phyloP scores from a whole-genome alignment of 2,888 invertebrate species.

The Eupeodes latifasciatus region DNA sequence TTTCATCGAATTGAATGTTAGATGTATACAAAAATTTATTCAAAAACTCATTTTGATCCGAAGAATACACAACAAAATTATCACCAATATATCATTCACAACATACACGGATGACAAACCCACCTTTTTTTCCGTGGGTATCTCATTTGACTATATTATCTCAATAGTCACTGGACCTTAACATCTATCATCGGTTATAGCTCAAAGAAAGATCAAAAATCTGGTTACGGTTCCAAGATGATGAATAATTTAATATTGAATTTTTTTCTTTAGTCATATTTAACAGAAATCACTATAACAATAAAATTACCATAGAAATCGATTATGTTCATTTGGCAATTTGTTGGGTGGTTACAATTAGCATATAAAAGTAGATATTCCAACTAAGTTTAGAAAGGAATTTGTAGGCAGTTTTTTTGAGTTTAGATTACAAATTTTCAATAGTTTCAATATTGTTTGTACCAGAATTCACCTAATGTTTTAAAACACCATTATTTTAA shows the following conservation, averaged over 20 bases:
- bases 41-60: conserved; percentile 54
- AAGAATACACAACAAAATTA: conserved; percentile 45
- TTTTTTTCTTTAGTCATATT: conserved; percentile 37
- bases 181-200: conserved; percentile 73
- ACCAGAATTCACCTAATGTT: too few species aligned
- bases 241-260: conserved; percentile 61
- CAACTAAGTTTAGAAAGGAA: conserved; percentile 49
- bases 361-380: conserved; percentile 33
- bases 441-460: too few species aligned
- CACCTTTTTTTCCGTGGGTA: conserved; percentile 30
- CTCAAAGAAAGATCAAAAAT: conserved; percentile 54
- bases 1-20: conserved; percentile 22
- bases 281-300: conserved; percentile 48
- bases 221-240: conserved; percentile 67
- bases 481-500: too few species aligned
- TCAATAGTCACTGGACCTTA: conserved; percentile 68
- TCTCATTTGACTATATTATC: conserved; percentile 55
- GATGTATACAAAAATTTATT: conserved; percentile 54
- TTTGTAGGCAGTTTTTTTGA: conserved; percentile 50
- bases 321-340: conserved; percentile 72
- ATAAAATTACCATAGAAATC: conserved; percentile 73
- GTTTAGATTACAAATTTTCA: conserved; percentile 20
- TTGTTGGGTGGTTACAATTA: conserved; percentile 70
- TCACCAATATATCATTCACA: conserved; percentile 45
- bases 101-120: conserved; percentile 28